Evolutionary conservation across 2,888 invertebrate species (phyloP).

Genomic region (Plemyria rubiginata): DNA sequence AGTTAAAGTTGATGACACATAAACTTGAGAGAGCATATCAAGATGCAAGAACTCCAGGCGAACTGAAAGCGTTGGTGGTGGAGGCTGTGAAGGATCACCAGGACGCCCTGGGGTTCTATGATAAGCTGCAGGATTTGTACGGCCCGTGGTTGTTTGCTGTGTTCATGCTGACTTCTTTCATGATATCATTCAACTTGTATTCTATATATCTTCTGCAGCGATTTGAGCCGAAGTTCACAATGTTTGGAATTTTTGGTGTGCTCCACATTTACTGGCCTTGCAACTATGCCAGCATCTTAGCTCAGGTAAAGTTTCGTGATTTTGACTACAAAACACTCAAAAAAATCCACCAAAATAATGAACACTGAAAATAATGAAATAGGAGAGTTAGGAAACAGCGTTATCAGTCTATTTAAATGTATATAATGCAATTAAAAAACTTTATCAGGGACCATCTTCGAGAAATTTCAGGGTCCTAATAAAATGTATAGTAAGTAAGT

Average conservation of each 20-base stretch:
- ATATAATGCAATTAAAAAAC: no score
- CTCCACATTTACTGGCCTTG: constrained; percentile 68
- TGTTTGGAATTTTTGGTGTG: constrained; percentile 58
- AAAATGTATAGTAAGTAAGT: no score
- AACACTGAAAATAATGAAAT: no score
- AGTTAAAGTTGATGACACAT: constrained; percentile 60
- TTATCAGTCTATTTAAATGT: no score
- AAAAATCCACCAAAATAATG: no score
- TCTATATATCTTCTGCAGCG: constrained; percentile 56
- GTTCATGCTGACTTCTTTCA: constrained; percentile 57
- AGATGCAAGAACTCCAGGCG: constrained; percentile 45
- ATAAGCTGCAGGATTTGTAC: constrained; percentile 59
- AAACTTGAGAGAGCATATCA: constrained; percentile 58
- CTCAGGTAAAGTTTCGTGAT: constrained; percentile 52
- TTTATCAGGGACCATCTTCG: no score
- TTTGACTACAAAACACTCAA: no score
- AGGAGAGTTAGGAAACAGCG: no score
- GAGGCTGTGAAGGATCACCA: constrained; percentile 64
- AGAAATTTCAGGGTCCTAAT: no score
- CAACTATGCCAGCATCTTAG: constrained; percentile 60
- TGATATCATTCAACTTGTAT: constrained; percentile 67
- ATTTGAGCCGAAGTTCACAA: constrained; percentile 59
- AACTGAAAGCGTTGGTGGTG: constrained; percentile 53
- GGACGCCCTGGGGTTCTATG: constrained; percentile 57
- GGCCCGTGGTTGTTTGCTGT: constrained; percentile 66